A percentile compares a stretch with the other conserved stretches of the same genome.
Evolutionary conservation across 2,797 vertebrate species (phyloP).

Genomic region (Anguilla megastoma): DNA sequence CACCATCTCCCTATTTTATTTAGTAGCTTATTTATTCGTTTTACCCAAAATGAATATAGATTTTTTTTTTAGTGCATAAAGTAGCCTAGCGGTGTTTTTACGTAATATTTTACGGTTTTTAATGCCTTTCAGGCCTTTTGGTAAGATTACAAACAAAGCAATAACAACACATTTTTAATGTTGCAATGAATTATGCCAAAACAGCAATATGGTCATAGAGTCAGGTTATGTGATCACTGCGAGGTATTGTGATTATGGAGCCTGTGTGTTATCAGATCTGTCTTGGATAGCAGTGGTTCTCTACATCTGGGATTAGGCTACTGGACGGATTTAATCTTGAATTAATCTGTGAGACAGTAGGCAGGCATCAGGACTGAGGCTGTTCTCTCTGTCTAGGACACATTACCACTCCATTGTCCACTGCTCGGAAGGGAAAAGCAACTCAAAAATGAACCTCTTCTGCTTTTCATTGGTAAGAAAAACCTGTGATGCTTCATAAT

Average conservation of each 20-base stretch:
- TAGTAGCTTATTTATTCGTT: too few species aligned
- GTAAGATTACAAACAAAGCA: too few species aligned
- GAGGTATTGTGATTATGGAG: conserved; percentile 44
- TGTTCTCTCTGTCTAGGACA: conserved; percentile 47
- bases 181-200: neutral
- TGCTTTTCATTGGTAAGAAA: conserved; percentile 91
- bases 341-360: conserved; percentile 79
- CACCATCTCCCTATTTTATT: too few species aligned
- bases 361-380: conserved; percentile 69
- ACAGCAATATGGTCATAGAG: neutral
- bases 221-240: neutral
- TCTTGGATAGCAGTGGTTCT: conserved; percentile 75
- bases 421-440: conserved; percentile 27
- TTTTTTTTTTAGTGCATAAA: too few species aligned
- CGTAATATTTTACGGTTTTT: too few species aligned
- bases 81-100: too few species aligned
- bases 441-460: conserved; percentile 85
- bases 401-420: conserved; percentile 42
- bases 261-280: conserved; percentile 55
- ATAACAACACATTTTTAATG: neutral
- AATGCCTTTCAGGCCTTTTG: too few species aligned
- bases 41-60: too few species aligned
- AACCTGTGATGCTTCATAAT: neutral
- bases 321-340: conserved; percentile 82
- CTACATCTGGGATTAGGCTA: conserved; percentile 83